A percentile compares a stretch with the other conserved stretches of the same genome.
phyloP scores from a whole-genome alignment of 2,113 vertebrate genomes.

The Pseudopodoces humilis region DNA sequence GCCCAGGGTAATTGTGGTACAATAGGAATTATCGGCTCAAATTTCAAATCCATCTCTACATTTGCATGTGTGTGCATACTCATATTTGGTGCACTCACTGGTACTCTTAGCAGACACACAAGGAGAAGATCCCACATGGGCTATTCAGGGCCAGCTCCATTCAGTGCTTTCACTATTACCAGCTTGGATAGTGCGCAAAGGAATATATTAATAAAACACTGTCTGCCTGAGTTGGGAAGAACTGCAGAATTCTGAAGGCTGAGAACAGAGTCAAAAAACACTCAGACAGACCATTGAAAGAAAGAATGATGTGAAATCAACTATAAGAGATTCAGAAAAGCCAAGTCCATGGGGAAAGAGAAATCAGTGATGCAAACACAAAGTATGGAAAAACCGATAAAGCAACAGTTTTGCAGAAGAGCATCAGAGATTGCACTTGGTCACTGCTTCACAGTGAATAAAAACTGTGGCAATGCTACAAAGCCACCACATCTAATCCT shows the following conservation, averaged over 20 bases:
- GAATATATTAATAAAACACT: neutral
- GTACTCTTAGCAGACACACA: rapidly evolving
- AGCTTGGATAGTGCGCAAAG: neutral
- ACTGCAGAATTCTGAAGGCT: neutral
- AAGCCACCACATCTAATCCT: neutral
- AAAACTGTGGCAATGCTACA: neutral
- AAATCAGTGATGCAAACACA: neutral
- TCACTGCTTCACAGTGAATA: neutral
- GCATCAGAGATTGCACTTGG: neutral
- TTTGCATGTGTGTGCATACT: neutral
- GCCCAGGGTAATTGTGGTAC: neutral
- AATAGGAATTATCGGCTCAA: neutral
- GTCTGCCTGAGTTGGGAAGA: neutral
- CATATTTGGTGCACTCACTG: neutral
- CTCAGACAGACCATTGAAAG: neutral
- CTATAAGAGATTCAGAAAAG: neutral
- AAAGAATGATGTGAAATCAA: neutral
- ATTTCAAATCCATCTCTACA: neutral
- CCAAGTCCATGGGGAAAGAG: neutral
- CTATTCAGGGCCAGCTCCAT: neutral
- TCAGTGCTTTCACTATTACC: neutral
- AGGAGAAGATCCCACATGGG: neutral
- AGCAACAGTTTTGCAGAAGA: neutral
- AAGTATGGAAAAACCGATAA: neutral
- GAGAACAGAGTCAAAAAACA: neutral